A percentile compares a stretch with the other conserved stretches of the same genome.
phyloP scores from a whole-genome alignment of 2,888 invertebrate species.

The Sisyra terminalis region DNA sequence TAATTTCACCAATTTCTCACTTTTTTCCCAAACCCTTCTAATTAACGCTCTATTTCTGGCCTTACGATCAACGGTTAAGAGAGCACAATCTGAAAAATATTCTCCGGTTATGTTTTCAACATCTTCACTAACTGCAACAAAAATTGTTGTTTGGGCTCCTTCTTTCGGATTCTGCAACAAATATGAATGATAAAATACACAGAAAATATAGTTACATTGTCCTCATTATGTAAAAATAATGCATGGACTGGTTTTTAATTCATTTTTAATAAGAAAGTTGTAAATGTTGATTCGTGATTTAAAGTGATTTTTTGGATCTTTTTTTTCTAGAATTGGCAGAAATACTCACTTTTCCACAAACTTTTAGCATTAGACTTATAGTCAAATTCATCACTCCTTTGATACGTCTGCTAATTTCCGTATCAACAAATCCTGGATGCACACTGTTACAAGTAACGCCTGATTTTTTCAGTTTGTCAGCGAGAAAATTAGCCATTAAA shows the following conservation, averaged over 20 bases:
- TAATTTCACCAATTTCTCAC: slow-evolving; percentile 54
- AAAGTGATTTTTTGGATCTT: too few species aligned
- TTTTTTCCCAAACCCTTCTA: slow-evolving; percentile 68
- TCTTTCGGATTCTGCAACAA: slow-evolving; percentile 15
- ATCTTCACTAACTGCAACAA: slow-evolving; percentile 18
- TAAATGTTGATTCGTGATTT: too few species aligned
- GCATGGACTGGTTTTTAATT: too few species aligned
- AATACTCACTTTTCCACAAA: too few species aligned
- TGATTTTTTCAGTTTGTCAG: slow-evolving; percentile 21
- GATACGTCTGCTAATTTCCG: background rate
- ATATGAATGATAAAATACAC: background rate
- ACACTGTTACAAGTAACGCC: slow-evolving; percentile 26
- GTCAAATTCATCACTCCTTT: too few species aligned
- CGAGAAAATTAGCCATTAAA: slow-evolving; percentile 22
- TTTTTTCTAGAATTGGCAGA: too few species aligned
- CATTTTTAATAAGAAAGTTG: too few species aligned
- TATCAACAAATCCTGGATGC: slow-evolving; percentile 24
- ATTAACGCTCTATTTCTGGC: slow-evolving; percentile 45
- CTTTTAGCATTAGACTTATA: slow-evolving; percentile 17
- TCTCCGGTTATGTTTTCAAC: slow-evolving; percentile 48
- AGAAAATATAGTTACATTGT: background rate
- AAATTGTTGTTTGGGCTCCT: slow-evolving; percentile 22
- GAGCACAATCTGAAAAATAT: slow-evolving; percentile 67
- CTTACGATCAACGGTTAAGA: slow-evolving; percentile 17
- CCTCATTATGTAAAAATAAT: too few species aligned